Evolutionary conservation across 2,113 vertebrate genomes (phyloP), one percentile per base, ranked within the genome.

Genomic region (Procapra przewalskii): DNA sequence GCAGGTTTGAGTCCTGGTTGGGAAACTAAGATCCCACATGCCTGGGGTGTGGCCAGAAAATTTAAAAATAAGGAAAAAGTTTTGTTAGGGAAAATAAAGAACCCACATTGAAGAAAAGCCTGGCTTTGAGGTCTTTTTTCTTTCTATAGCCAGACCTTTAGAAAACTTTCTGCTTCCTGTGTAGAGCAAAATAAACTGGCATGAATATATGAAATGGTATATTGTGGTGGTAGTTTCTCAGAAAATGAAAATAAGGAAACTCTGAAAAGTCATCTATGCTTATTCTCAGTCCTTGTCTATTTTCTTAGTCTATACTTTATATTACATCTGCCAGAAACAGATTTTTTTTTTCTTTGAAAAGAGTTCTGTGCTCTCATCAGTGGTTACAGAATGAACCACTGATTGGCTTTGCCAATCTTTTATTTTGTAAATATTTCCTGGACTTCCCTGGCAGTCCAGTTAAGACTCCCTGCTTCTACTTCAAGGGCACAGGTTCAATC

Each of bases 31-130:
- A 77, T 43, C 40, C 11, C 40, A 77, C 71, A 27, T 43, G 71
- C 71, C 71, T 12, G 1, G n/a, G 10, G 36, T 40, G 21, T 75
- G n/a, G 67, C 36, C 67, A 75, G 71, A 77, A 77, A 43, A 77
- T 77, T 77, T 4, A 0, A 27, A 27, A 55, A 75, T 81, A 88
- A 86, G 45, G 27, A 83, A 81, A 50, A 84, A 31, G 19, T 93
- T 91, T 84, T 87, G 23, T 45, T 93, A 80, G 23, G 55, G 33
- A 60, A 95, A 85, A 92, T 92, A 85, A 96, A 94, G 54, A 59
- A 60, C 21, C 8, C 82, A 62, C 4, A 17, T 29, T 77, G 40
- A 84, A 88, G n/a, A 59, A 50, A 89, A 11, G 50, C 27, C 57
- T 88, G 83, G 31, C 17, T 43, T 55, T 54, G 10, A 43, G 33